A percentile compares a stretch with the other conserved stretches of the same genome.
phyloP scores from a whole-genome alignment of 2,797 vertebrate genomes.

The Parauchenoglanis punctatus region DNA sequence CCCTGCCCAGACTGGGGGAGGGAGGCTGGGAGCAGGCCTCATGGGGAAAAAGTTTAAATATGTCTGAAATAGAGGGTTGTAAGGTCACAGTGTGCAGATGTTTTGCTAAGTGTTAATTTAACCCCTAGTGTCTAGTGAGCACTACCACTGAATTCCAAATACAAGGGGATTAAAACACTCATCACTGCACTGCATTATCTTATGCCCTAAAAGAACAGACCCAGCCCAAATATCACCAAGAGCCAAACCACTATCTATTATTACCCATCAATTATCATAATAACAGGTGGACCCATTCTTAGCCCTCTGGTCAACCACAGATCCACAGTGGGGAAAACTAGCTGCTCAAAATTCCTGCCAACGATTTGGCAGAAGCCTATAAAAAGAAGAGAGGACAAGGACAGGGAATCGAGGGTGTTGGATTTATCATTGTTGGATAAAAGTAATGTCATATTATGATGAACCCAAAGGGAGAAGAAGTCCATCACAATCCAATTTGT shows the following conservation, averaged over 20 bases:
- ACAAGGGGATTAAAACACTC: conserved; percentile 24
- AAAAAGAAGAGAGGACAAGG: background rate
- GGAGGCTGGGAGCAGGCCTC: background rate
- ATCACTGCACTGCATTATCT: conserved; percentile 40
- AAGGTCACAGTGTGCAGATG: conserved; percentile 1
- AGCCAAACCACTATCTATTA: conserved; percentile 41
- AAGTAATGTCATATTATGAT: conserved; percentile 43
- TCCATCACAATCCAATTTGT: conserved; percentile 33
- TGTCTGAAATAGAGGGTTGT: background rate
- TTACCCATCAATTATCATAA: conserved; percentile 50
- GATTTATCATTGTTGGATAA: conserved; percentile 42
- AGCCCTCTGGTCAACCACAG: conserved; percentile 10
- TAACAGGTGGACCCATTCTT: conserved; percentile 16
- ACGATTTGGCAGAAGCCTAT: conserved; percentile 39
- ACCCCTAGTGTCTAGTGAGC: conserved; percentile 22
- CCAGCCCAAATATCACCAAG: conserved; percentile 26
- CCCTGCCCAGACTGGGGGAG: background rate
- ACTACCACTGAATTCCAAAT: conserved; percentile 14
- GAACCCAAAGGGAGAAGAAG: conserved; percentile 40
- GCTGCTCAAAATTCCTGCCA: conserved; percentile 40
- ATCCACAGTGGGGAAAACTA: conserved; percentile 28
- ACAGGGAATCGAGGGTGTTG: conserved; percentile 4
- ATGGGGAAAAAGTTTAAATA: background rate
- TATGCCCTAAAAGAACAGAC: conserved; percentile 27
- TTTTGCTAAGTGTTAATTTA: conserved; percentile 40